Conservation (phyloP, 53 echinoderm and acorn worm species). For the Pentamera pediparva region DNA sequence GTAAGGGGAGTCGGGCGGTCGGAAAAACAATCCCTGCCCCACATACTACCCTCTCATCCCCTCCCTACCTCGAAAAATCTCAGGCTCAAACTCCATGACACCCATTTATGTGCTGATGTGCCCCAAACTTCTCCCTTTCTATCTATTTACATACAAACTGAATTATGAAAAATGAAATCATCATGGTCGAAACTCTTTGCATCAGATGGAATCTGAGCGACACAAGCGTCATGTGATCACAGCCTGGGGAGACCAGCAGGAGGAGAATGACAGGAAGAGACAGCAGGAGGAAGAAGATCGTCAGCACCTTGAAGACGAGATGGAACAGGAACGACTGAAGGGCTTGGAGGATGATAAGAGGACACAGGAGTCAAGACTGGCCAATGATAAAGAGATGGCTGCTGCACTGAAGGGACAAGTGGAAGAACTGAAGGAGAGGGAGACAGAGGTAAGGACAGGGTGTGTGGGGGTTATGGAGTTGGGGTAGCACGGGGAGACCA, state of each 20-base stretch:
- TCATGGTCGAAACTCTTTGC: not conserved
- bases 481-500: slow-evolving; percentile 82
- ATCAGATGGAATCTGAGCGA: slow-evolving; percentile 74
- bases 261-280: slow-evolving; percentile 54
- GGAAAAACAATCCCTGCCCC: no score
- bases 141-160: no score
- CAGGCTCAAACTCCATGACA: no score
- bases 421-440: slow-evolving; percentile 69
- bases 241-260: slow-evolving; percentile 70
- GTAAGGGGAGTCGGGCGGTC: no score
- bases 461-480: no score
- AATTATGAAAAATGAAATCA: no score
- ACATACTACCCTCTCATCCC: no score
- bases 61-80: no score
- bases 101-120: no score
- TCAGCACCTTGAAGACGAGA: slow-evolving; percentile 45
- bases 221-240: slow-evolving; percentile 84
- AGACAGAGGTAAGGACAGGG: slow-evolving; percentile 90
- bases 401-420: slow-evolving; percentile 73
- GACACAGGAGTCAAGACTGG: slow-evolving; percentile 51
- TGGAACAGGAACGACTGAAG: slow-evolving; percentile 76
- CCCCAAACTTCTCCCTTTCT: no score
- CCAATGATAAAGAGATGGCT: slow-evolving; percentile 66
- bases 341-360: slow-evolving; percentile 71
- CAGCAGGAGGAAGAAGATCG: slow-evolving; percentile 55